These are phyloP conservation scores for Sphaerophoria taeniata DNA, from an alignment of 2,888 invertebrate genomes.

Conservation along the genomic window DNA sequence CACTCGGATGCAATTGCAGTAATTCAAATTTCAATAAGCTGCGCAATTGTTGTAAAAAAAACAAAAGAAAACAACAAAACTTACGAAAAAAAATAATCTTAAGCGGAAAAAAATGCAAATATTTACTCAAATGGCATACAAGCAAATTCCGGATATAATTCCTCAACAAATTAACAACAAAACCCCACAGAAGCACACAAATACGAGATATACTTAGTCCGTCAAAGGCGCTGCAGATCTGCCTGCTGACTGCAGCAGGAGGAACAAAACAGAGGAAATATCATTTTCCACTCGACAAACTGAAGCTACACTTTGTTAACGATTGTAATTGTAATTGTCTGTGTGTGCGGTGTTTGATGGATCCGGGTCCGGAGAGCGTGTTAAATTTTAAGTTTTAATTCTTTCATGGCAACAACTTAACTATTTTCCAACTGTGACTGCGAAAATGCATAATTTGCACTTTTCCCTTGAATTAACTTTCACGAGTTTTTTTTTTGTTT, in stretches of 20 bases:
- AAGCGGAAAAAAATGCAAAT: neutral
- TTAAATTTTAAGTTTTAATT: conserved; percentile 51
- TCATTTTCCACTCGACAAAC: conserved; percentile 55
- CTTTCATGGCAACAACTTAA: conserved; percentile 38
- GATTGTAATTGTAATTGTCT: conserved; percentile 13
- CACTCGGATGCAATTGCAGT: conserved; percentile 19
- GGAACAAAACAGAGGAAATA: conserved; percentile 34
- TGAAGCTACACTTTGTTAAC: conserved; percentile 17
- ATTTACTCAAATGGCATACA: conserved; percentile 22
- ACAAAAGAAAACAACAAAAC: neutral
- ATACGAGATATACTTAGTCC: neutral
- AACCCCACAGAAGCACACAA: neutral
- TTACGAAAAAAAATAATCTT: neutral
- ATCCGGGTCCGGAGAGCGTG: conserved; percentile 20
- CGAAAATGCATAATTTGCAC: conserved; percentile 56
- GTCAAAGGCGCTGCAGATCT: neutral
- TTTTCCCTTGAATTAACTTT: conserved; percentile 46
- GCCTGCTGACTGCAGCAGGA: neutral
- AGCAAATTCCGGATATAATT: conserved; percentile 60
- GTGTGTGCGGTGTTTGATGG: conserved; percentile 14
- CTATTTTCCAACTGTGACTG: conserved; percentile 18
- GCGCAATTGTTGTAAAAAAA: conserved; percentile 18
- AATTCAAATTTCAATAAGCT: conserved; percentile 60
- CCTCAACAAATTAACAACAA: conserved; percentile 57
- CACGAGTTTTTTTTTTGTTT: conserved; percentile 11